A percentile compares a stretch with the other conserved stretches of the same genome.
phyloP scores from a whole-genome alignment of 2,113 vertebrate genomes.

The Leptosomus discolor region DNA sequence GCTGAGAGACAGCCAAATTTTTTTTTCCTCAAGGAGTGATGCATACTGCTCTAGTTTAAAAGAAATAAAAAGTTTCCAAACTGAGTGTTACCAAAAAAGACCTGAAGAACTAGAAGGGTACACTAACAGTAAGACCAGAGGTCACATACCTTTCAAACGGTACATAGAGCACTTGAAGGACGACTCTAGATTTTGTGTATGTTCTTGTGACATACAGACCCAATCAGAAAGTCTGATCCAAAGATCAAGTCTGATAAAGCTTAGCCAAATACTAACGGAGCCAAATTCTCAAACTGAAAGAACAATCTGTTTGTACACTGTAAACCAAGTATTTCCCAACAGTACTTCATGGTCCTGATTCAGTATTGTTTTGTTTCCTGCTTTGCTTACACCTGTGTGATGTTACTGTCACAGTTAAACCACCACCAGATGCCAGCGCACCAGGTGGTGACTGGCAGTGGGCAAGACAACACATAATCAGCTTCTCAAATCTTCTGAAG shows the following conservation, averaged over 20 bases:
- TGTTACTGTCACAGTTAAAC: background rate
- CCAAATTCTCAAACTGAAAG: background rate
- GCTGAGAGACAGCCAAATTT: background rate
- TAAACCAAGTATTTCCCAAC: background rate
- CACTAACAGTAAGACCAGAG: background rate
- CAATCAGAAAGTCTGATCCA: background rate
- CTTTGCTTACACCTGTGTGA: background rate
- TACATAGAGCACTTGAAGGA: background rate
- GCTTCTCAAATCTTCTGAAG: background rate
- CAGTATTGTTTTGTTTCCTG: background rate
- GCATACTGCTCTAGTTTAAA: background rate
- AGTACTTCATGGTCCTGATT: background rate
- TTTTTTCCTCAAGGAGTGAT: background rate
- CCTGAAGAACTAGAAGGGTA: background rate
- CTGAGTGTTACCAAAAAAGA: background rate
- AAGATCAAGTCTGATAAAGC: background rate
- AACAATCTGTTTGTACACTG: slow-evolving; percentile 26
- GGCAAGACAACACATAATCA: background rate
- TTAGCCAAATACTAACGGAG: background rate
- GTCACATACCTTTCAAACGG: background rate
- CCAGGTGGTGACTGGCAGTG: background rate
- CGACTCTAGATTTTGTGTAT: background rate
- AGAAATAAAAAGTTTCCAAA: background rate
- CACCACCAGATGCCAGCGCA: background rate
- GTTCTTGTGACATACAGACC: background rate